Conservation (phyloP, 2,797 vertebrate genomes). For the Notamacropus eugenii region DNA sequence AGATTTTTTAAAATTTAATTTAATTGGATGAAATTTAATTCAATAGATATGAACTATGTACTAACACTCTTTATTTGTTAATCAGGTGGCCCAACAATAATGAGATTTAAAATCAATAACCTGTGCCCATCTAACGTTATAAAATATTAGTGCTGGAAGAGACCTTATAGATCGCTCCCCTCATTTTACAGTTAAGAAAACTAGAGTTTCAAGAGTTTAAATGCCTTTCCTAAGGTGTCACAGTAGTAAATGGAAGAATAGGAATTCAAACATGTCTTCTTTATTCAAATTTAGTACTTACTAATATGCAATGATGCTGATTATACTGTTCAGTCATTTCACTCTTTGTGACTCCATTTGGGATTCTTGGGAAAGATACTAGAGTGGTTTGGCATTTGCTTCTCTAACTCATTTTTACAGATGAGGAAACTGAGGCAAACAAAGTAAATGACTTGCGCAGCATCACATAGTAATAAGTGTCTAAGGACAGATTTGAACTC, state of each 20-base stretch:
- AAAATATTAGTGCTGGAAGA: neutral
- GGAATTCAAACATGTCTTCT: neutral
- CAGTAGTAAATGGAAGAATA: neutral
- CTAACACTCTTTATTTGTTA: neutral
- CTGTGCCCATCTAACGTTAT: neutral
- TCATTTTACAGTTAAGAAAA: neutral
- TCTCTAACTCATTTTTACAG: too few species aligned
- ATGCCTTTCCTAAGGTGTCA: constrained; percentile 7
- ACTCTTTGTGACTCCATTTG: too few species aligned
- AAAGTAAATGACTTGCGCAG: too few species aligned
- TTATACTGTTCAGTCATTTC: neutral
- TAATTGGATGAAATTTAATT: neutral
- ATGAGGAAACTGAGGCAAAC: too few species aligned
- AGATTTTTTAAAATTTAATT: neutral
- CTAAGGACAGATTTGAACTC: too few species aligned
- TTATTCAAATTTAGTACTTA: neutral
- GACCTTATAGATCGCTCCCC: neutral
- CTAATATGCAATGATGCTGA: neutral
- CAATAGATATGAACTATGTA: neutral
- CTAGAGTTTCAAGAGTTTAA: neutral
- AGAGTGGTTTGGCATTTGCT: too few species aligned
- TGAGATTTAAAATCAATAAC: neutral
- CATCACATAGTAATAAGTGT: too few species aligned
- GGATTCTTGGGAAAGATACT: too few species aligned
- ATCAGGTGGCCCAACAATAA: neutral